Base-by-base conservation (phyloP, 1,140 invertebrate species). In the Phenacoccus solenopsis region DNA sequence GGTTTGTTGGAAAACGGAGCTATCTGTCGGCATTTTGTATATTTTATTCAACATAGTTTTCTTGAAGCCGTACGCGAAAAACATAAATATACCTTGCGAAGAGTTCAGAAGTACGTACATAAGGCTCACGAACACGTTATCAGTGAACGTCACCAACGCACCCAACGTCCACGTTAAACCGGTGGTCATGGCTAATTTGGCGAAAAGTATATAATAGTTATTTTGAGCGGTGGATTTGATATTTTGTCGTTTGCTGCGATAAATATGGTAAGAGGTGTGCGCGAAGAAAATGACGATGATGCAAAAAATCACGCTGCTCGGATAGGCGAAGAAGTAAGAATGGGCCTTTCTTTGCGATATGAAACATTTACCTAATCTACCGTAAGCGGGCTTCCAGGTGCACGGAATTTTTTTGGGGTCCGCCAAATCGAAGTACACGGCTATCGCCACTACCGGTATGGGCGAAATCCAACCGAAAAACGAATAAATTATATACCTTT, bases 21-120 rank as follows among this genome's bases (percentile, higher is more conserved):
- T n/a, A 16, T 49, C 16, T 49, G 13, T 49, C 13, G 13, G 38
- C 20, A 16, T 49, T 5, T 49, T n/a, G 16, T 49, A n/a, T 2
- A 49, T 49, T 49, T 49, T 49, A 3, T 10, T 49, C 3, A 49
- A n/a, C 38, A 49, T 49, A 2, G 38, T 9, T 2, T 16, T 49
- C 20, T 49, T 49, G 38, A 49, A 49, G 20, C 38, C 4, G 76
- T 85, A 85, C 0, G 82, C 83, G 0, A 84, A 72, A 72, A 85
- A 84, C 32, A 86, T 83, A 74, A 85, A 85, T 4, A 85, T 73
- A 1, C 84, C 84, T 75, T 86, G 84, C 13, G 84, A 77, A 4
- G 83, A 81, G 74, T 85, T 85, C 16, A 85, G 75, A 3, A 80
- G 73, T 1, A 85, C 80, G 75, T 85, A 85, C 7, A 82, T 72